Evolutionary conservation across 1,140 invertebrate genomes (phyloP).

Genomic region (Eriosoma lanigerum): DNA sequence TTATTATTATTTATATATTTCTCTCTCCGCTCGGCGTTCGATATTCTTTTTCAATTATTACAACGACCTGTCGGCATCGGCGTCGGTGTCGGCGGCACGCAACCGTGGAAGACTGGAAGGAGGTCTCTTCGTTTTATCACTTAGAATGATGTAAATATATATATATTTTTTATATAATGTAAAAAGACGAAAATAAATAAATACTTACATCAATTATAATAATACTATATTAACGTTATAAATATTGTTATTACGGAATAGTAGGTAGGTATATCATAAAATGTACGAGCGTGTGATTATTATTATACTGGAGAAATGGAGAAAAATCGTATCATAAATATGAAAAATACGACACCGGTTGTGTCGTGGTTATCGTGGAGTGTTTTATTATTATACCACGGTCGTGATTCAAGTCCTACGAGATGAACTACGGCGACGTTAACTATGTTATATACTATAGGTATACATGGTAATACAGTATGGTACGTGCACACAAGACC

Average conservation of each 20-base stretch:
- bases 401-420: neutral
- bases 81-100: no score
- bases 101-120: no score
- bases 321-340: conserved; percentile 12
- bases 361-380: neutral
- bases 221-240: neutral
- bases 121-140: conserved; percentile 28
- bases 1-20: neutral
- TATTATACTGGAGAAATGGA: neutral
- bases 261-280: neutral
- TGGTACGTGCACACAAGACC: neutral
- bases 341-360: conserved; percentile 3
- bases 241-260: neutral
- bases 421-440: conserved; percentile 33
- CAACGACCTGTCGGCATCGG: neutral
- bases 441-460: neutral
- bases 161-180: no score
- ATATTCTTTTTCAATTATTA: conserved; percentile 28
- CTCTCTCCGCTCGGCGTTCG: neutral
- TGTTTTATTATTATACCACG: neutral
- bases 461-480: no score
- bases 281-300: neutral
- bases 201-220: neutral
- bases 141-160: neutral
- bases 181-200: no score